Percentiles rank a stretch among this genome's conserved stretches.
Conservation (phyloP, 2,113 vertebrate species). For the Pristiophorus japonicus region DNA sequence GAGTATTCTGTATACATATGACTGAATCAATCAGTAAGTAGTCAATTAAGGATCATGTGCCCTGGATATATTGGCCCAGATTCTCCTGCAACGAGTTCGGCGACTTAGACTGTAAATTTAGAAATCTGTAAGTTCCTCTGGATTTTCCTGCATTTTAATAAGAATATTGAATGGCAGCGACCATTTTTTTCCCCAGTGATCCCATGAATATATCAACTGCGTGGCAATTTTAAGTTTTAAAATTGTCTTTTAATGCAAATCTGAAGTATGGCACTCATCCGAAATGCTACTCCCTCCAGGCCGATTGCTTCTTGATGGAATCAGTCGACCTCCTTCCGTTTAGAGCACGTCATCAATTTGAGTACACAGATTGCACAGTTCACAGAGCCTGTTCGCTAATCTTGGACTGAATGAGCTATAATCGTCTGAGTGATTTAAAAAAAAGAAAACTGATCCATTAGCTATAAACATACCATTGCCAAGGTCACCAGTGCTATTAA, state of each 20-base stretch:
- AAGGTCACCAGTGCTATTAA: background rate
- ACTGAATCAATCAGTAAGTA: background rate
- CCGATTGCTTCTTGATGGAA: background rate
- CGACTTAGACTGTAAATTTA: background rate
- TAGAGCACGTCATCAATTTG: background rate
- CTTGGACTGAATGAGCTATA: background rate
- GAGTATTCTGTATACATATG: background rate
- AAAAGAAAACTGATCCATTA: background rate
- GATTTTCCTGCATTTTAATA: background rate
- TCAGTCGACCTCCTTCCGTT: background rate
- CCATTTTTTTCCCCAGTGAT: background rate
- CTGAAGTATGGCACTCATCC: background rate
- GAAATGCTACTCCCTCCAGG: background rate
- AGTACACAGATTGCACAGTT: background rate
- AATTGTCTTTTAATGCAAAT: background rate
- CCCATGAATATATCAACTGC: background rate
- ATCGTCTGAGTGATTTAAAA: too few relatives aligned
- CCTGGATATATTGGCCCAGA: background rate
- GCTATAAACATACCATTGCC: background rate
- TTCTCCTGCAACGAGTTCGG: background rate
- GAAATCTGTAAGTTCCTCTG: background rate
- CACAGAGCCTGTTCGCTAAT: background rate
- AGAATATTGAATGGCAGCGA: background rate
- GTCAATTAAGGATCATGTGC: background rate
- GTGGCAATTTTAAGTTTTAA: background rate